Evolutionary conservation across 2,888 invertebrate species (phyloP), one percentile per base, ranked within the genome.

Genomic region (Brachyopa scutellaris): DNA sequence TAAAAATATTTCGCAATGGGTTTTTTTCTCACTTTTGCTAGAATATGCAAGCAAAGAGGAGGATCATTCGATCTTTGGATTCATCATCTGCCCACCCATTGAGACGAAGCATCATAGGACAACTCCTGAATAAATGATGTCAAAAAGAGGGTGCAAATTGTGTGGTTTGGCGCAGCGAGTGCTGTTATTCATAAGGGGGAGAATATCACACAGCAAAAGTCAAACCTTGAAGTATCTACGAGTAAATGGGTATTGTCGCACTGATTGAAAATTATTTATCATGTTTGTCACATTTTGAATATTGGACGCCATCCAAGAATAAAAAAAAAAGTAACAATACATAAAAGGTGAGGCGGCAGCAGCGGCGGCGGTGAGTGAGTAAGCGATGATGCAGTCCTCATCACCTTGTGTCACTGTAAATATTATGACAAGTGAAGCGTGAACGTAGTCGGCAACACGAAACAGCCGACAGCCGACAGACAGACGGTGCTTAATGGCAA

Each of bases 261-360:
- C 36, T 82, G 82, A 82, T 82, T 82, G 82, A 80, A 82, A 82
- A 82, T 82, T 72, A 77, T 77, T 82, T 77, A 70, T 59, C 45
- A 76, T 59, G 80, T 82, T 82, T 64, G 80, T 76, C 82, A 82
- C 77, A 82, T 72, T 77, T 70, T 64, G 80, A 74, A 49, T 67
- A 79, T 79, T 67, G 69, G 57, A 74, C 40, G 74, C 15, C 23
- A 51, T 38, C 15, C 45, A 26, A 49, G 13, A 17, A 9, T 0
- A 33, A 4, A 47, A 36, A 33, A 33, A 45, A 55, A 42, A 49
- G n/a, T 11, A 23, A 11, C 47, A 49, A 45, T 15, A 67, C 31
- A 21, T 1, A 11, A 19, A 49, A 49, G 42, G 53, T 55, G 55
- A 38, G 31, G 29, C 36, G 19, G n/a, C n/a, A n/a, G n/a, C n/a